phyloP scores from a whole-genome alignment of 2,113 vertebrate species.

The Neoarius graeffei region DNA sequence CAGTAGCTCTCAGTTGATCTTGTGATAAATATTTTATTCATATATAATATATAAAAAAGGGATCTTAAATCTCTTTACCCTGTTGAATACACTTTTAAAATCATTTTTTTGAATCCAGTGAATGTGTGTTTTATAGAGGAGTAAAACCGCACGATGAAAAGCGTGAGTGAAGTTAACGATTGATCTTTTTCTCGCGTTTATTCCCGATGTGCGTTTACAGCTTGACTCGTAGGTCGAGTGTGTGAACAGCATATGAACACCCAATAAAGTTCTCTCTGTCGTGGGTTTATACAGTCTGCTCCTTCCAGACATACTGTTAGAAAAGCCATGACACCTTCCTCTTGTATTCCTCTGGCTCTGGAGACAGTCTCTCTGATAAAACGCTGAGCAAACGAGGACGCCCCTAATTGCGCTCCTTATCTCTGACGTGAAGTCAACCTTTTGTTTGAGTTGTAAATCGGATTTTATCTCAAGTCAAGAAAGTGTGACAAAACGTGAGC shows the following conservation, averaged over 20 bases:
- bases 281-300: neutral
- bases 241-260: neutral
- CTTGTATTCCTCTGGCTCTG: conserved; percentile 10
- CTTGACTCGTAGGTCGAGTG: neutral
- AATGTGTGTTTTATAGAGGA: neutral
- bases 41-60: too few relatives aligned
- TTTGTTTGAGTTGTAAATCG: conserved; percentile 39
- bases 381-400: neutral
- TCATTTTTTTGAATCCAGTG: neutral
- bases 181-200: neutral
- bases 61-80: neutral
- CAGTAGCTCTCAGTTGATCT: too few relatives aligned
- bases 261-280: neutral
- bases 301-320: neutral
- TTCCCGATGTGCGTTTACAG: conserved; percentile 15
- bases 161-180: neutral
- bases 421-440: conserved; percentile 24
- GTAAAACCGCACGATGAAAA: neutral
- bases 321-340: neutral
- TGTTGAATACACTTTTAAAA: neutral
- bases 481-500: conserved; percentile 10
- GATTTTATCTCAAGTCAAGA: conserved; percentile 33
- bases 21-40: too few relatives aligned
- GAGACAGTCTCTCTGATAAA: conserved; percentile 22
- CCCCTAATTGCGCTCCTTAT: conserved; percentile 43